These are phyloP conservation scores for Xestobium rufovillosum DNA, from an alignment of 2,888 invertebrate species.

Conservation along the genomic window DNA sequence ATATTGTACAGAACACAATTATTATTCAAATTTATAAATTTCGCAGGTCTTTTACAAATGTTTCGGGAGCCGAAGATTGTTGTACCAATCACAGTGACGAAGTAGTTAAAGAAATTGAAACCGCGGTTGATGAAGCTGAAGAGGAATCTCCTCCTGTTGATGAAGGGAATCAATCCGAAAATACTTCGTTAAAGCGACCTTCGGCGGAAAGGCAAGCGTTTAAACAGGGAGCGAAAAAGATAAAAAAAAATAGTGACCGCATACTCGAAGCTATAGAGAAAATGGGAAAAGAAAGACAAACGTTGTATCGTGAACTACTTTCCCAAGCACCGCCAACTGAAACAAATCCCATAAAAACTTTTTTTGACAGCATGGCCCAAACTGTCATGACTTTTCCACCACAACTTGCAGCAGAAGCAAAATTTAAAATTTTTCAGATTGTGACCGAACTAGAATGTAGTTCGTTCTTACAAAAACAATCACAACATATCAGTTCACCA, in stretches of 20 bases:
- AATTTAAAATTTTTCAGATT: too few species aligned
- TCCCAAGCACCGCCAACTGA: too few species aligned
- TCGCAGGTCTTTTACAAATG: slow-evolving; percentile 5
- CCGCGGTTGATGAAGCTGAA: slow-evolving; percentile 3
- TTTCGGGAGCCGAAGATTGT: too few species aligned
- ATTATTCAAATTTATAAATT: slow-evolving; percentile 2
- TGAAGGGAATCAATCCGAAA: slow-evolving; percentile 1
- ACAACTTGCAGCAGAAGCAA: too few species aligned
- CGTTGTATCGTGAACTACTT: neutral
- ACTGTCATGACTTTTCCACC: too few species aligned
- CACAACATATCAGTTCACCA: too few species aligned
- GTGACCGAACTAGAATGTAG: too few species aligned
- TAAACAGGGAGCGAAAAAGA: slow-evolving; percentile 6
- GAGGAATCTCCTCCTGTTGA: slow-evolving; percentile 2
- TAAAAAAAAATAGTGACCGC: slow-evolving; percentile 4
- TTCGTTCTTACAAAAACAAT: too few species aligned
- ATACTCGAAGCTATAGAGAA: neutral
- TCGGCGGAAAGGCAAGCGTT: neutral
- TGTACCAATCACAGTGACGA: too few species aligned
- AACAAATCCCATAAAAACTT: too few species aligned
- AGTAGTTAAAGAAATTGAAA: slow-evolving; percentile 3
- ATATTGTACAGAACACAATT: slow-evolving; percentile 4
- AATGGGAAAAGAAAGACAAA: slow-evolving; percentile 2
- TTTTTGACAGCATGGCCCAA: too few species aligned
- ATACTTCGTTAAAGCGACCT: slow-evolving; percentile 1